phyloP scores from a whole-genome alignment of 2,113 vertebrate species.

The Clupea harengus region DNA sequence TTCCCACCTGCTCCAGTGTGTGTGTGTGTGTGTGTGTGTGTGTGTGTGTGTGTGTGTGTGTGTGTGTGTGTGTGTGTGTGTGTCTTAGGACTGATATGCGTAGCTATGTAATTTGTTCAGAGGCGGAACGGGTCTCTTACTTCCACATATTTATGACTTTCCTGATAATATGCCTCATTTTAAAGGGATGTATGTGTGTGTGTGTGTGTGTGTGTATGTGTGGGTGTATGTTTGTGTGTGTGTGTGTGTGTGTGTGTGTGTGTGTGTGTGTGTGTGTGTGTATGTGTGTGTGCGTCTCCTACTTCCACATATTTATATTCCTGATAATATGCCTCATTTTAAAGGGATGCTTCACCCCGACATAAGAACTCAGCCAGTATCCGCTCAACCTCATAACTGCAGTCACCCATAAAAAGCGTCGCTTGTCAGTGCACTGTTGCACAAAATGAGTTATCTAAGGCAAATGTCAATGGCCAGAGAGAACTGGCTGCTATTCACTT shows the following conservation, averaged over 20 bases:
- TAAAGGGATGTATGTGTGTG: neutral
- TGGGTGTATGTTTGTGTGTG: too few species aligned
- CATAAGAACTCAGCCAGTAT: neutral
- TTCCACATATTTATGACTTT: constrained; percentile 14
- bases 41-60: neutral
- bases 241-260: too few species aligned
- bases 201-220: too few species aligned
- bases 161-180: neutral
- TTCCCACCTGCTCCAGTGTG: neutral
- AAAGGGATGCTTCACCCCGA: neutral
- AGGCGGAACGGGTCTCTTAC: neutral
- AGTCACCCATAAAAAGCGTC: neutral
- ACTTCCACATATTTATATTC: neutral
- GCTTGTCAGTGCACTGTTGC: neutral
- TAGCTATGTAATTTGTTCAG: neutral
- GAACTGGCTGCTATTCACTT: neutral
- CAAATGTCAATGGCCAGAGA: neutral
- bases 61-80: too few species aligned
- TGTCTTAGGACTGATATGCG: neutral
- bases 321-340: neutral
- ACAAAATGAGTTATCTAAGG: neutral
- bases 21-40: neutral
- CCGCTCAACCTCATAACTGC: neutral
- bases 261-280: too few species aligned
- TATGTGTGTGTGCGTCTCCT: too few species aligned